phyloP scores from a whole-genome alignment of 2,113 vertebrate genomes.

The Pachycephala philippinensis region DNA sequence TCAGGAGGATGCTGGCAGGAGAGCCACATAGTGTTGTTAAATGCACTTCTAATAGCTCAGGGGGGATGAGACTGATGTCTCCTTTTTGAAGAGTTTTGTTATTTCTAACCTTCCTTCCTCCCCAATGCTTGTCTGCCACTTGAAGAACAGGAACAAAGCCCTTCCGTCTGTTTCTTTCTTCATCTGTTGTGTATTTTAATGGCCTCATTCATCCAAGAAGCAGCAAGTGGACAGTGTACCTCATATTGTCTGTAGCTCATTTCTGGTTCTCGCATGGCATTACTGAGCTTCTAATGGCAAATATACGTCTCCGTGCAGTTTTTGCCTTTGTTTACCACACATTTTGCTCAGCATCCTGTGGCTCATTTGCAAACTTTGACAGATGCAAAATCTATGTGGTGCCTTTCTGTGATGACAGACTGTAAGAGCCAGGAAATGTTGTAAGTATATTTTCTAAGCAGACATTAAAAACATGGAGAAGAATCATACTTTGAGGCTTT shows the following conservation, averaged over 20 bases:
- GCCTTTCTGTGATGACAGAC: conserved; percentile 2
- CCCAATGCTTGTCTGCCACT: background rate
- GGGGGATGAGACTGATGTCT: background rate
- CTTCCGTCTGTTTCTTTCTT: background rate
- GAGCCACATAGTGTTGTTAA: fast-evolving
- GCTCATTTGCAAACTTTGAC: conserved; percentile 21
- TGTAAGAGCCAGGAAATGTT: conserved; percentile 8
- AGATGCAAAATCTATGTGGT: background rate
- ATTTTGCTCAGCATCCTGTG: background rate
- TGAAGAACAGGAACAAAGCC: background rate
- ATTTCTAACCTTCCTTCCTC: background rate
- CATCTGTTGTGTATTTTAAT: background rate
- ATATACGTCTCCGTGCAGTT: background rate
- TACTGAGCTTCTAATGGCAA: background rate
- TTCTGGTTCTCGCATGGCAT: background rate
- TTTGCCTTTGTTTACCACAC: conserved; percentile 1
- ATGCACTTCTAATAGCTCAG: background rate
- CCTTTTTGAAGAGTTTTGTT: background rate
- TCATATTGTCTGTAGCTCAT: background rate
- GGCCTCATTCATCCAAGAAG: background rate
- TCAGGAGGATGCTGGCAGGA: background rate
- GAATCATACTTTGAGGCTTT: background rate
- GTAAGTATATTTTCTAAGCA: background rate
- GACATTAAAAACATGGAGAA: background rate
- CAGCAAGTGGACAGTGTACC: background rate